These are phyloP conservation scores for Mus spretus DNA, from an alignment of 2,797 vertebrate genomes.

Conservation along the genomic window DNA sequence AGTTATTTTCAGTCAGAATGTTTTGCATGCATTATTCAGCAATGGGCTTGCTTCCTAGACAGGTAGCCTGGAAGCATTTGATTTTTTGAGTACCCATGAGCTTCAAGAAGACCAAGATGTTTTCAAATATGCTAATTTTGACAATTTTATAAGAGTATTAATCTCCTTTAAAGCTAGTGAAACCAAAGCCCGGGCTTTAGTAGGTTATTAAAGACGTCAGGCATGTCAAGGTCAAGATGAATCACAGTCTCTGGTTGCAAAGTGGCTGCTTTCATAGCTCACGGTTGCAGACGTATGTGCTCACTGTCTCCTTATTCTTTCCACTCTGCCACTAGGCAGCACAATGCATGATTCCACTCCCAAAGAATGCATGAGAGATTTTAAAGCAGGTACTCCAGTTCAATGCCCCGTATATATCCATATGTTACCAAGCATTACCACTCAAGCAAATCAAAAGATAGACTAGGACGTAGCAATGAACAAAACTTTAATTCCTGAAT, in stretches of 20 bases:
- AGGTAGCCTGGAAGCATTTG: conserved; percentile 14
- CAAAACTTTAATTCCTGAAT: conserved; percentile 1
- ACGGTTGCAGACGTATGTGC: not conserved
- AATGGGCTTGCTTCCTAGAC: not conserved
- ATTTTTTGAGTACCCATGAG: not conserved
- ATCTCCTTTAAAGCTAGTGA: conserved; percentile 48
- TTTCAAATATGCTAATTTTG: conserved; percentile 62
- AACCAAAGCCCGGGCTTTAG: conserved; percentile 39
- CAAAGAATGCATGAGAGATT: not conserved
- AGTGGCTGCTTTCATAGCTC: not conserved
- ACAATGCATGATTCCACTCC: not conserved
- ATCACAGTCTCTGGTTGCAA: not conserved
- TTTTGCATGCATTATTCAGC: conserved; percentile 10
- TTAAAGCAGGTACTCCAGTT: not conserved
- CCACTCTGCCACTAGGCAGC: not conserved
- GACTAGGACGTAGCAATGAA: not conserved
- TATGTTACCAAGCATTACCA: not conserved
- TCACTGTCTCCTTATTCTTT: conserved; percentile 11
- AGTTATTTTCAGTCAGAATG: conserved; percentile 28
- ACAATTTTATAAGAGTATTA: not conserved
- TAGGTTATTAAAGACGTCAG: conserved; percentile 29
- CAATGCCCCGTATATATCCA: not conserved
- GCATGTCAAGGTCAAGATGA: not conserved
- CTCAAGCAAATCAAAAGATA: conserved; percentile 5
- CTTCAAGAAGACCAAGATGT: not conserved